Conservation (phyloP, 2,113 vertebrate species). For the Rhinolophus ferrumequinum region DNA sequence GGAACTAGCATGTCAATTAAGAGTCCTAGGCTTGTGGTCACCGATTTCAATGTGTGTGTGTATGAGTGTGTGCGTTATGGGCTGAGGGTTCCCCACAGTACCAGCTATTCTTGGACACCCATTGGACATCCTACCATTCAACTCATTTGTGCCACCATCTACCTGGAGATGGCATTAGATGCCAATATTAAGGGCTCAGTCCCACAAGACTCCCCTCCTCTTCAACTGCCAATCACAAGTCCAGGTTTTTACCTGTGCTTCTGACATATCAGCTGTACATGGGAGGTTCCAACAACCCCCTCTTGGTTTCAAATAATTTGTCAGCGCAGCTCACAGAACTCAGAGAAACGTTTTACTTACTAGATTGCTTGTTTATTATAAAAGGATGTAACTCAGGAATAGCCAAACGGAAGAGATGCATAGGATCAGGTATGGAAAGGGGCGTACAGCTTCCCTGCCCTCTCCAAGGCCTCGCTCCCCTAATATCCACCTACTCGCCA, state of each 20-base stretch:
- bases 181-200: neutral
- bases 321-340: neutral
- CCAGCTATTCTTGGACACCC: neutral
- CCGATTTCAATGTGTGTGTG: neutral
- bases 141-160: neutral
- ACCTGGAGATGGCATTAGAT: neutral
- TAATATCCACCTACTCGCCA: neutral
- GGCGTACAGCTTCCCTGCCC: neutral
- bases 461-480: neutral
- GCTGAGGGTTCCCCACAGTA: neutral
- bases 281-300: neutral
- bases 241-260: neutral
- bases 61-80: neutral
- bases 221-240: neutral
- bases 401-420: neutral
- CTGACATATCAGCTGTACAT: neutral
- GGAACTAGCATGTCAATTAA: neutral
- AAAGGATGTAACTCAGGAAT: neutral
- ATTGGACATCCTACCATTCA: neutral
- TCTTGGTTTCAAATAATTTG: neutral
- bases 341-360: neutral
- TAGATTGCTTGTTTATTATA: neutral
- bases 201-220: neutral
- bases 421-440: neutral
- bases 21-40: neutral